Conservation (phyloP, 1,140 invertebrate genomes). For the Cydia pomonella region DNA sequence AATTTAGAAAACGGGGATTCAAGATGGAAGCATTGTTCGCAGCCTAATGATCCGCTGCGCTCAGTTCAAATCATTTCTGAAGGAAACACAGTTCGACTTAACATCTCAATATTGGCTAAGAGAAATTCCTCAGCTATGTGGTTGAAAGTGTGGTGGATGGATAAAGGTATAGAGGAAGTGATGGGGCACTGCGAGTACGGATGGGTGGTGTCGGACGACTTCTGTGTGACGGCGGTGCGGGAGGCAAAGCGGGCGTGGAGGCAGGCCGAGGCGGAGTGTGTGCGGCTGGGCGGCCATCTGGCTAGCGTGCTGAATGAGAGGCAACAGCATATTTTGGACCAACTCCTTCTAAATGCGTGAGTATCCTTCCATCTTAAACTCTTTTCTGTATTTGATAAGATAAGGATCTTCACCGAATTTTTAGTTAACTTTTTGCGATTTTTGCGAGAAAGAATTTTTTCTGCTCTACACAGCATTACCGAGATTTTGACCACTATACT, state of each 20-base stretch:
- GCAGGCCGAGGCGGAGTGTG: constrained; percentile 84
- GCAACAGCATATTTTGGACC: constrained; percentile 83
- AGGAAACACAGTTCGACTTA: constrained; percentile 79
- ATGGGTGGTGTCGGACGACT: constrained; percentile 82
- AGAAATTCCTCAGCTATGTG: constrained; percentile 69
- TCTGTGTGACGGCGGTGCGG: constrained; percentile 84
- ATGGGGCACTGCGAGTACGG: constrained; percentile 83
- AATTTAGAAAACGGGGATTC: constrained; percentile 80
- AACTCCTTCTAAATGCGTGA: constrained; percentile 83
- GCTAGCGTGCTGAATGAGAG: constrained; percentile 83
- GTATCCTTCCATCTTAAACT: constrained; percentile 38
- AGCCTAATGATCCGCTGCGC: constrained; percentile 77
- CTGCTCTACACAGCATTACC: too few relatives aligned
- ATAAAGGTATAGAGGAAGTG: constrained; percentile 80
- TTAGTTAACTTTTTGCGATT: too few relatives aligned
- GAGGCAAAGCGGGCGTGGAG: constrained; percentile 81
- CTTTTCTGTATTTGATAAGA: too few relatives aligned
- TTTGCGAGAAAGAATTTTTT: too few relatives aligned
- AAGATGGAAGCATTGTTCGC: constrained; percentile 81
- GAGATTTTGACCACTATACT: too few relatives aligned
- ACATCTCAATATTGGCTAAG: constrained; percentile 65
- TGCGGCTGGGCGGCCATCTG: constrained; percentile 83
- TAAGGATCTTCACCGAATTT: too few relatives aligned
- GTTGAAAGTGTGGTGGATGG: constrained; percentile 79
- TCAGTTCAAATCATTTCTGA: constrained; percentile 82